Conservation (phyloP, 2,888 invertebrate species). For the Lasioglossum villosulum region DNA sequence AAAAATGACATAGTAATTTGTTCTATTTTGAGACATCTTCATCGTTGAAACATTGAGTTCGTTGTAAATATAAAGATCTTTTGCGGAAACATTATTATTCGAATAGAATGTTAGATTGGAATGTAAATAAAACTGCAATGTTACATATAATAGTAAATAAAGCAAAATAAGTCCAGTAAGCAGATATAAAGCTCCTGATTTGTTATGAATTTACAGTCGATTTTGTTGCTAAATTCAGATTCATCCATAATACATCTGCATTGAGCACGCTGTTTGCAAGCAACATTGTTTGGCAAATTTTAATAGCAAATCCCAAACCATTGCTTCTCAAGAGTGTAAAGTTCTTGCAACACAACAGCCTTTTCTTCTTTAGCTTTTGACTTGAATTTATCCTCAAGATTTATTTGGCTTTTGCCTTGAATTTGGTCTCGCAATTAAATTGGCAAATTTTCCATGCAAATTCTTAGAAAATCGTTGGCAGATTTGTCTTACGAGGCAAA, state of each 20-base stretch:
- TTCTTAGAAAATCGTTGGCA: neutral
- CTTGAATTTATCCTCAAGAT: too few species aligned
- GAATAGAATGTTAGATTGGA: neutral
- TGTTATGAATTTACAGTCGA: neutral
- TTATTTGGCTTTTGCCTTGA: too few species aligned
- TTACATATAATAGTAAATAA: too few species aligned
- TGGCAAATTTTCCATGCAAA: too few species aligned
- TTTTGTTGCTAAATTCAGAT: neutral
- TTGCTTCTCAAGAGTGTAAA: neutral
- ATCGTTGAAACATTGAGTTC: neutral
- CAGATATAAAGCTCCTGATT: neutral
- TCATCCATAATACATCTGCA: neutral
- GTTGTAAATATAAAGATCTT: neutral
- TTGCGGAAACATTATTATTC: neutral
- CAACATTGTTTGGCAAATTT: neutral
- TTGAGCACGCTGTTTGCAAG: too few species aligned
- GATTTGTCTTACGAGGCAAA: neutral
- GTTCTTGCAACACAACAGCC: neutral
- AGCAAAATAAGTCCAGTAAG: too few species aligned
- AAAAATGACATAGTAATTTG: neutral
- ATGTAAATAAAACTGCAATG: too few species aligned
- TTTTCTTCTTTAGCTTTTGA: too few species aligned
- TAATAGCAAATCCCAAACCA: neutral
- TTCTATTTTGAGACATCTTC: neutral
- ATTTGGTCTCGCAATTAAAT: too few species aligned